Percentiles rank a stretch among this genome's conserved stretches.
phyloP scores from a whole-genome alignment of 2,888 invertebrate genomes.

The Seira musarum region DNA sequence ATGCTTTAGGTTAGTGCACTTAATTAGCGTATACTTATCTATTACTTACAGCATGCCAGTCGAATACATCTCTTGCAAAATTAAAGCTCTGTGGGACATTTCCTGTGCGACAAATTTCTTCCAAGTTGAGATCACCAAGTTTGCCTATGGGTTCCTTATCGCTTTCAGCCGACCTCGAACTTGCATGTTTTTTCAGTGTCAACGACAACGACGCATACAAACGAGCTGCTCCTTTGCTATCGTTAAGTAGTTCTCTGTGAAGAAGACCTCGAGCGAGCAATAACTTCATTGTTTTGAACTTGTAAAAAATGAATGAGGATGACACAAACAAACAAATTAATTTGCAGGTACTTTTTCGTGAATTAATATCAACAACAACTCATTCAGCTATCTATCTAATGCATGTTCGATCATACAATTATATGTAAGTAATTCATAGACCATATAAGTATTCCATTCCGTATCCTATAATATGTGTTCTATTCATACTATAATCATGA shows the following conservation, averaged over 20 bases:
- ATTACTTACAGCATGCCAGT: conserved; percentile 61
- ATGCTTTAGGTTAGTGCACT: no score
- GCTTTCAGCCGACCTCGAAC: no score
- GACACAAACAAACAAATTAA: conserved; percentile 10
- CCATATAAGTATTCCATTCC: no score
- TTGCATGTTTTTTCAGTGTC: no score
- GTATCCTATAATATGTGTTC: no score
- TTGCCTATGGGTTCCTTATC: not conserved
- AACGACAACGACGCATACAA: no score
- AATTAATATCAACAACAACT: no score
- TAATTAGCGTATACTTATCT: not conserved
- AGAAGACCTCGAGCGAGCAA: conserved; percentile 6
- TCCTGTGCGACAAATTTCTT: conserved; percentile 56
- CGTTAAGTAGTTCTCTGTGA: not conserved
- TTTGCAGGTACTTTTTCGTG: not conserved
- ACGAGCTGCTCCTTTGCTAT: not conserved
- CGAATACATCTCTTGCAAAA: conserved; percentile 67
- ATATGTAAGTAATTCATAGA: no score
- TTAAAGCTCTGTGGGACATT: conserved; percentile 62
- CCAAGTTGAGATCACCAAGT: conserved; percentile 41
- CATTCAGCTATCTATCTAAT: no score
- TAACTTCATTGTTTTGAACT: conserved; percentile 12
- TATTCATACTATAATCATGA: no score
- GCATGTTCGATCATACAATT: no score
- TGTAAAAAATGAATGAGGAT: conserved; percentile 5